Evolutionary conservation across 1,140 invertebrate genomes (phyloP), one percentile per base, ranked within the genome.

Genomic region (Sycophaga agraensis): DNA sequence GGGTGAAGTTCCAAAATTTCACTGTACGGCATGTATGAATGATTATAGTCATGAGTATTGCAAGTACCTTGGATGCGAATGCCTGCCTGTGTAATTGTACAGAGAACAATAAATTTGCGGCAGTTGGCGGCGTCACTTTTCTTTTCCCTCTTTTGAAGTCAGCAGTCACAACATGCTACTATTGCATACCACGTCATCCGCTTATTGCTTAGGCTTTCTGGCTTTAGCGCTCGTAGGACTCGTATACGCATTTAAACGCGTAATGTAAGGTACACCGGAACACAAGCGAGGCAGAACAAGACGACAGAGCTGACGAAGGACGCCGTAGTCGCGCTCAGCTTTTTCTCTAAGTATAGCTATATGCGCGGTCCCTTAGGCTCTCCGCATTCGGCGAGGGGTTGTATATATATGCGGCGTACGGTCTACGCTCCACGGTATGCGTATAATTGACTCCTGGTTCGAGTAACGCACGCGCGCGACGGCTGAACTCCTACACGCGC

Each of bases 71-170:
- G 22, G n/a, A 3, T 42, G 9, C 7, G 24, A 42, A 16, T 54
- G n/a, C 7, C 4, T 37, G 19, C 12, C 3, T 50, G n/a, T n/a
- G n/a, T n/a, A n/a, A 50, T 19, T 50, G 16, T 37, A 37, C 11
- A 9, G 0, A 19, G 6, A 22, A 37, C 9, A 50, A 6, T 8
- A 49, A 34, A 17, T 34, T 22, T 48, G 24, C 9, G n/a, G n/a
- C 46, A 4, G 7, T 50, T 16, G 48, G n/a, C 46, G 26, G 24
- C 51, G 37, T 42, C 51, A n/a, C n/a, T 54, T 49, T 54, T 43
- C 12, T 28, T 46, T n/a, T 46, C n/a, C 14, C 21, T 9, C n/a
- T 2, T 21, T 16, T 31, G 22, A 7, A 16, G 7, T 16, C 12
- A 31, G 24, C 12, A 42, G 12, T 42, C 39, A 28, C 24, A 43